Evolutionary conservation across 2,113 vertebrate species (phyloP).

Genomic region (Ictalurus punctatus): DNA sequence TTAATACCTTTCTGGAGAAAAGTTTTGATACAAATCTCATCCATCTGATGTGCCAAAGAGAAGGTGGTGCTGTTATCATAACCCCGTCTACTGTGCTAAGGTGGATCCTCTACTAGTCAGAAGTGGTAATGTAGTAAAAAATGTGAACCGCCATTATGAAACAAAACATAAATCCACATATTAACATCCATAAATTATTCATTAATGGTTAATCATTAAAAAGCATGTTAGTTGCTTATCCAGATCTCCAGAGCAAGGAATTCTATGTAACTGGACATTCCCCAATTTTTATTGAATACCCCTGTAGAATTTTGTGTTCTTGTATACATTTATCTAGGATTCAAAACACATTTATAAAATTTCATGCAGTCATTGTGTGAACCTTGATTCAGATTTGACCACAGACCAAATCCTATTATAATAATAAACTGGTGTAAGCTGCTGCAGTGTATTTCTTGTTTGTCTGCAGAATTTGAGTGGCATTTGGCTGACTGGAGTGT

Average conservation of each 20-base stretch:
- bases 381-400: background rate
- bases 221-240: background rate
- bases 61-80: background rate
- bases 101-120: background rate
- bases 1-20: background rate
- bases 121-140: too few relatives aligned
- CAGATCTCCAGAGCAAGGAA: background rate
- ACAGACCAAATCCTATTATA: background rate
- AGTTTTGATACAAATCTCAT: background rate
- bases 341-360: background rate
- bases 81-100: background rate
- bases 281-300: background rate
- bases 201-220: background rate
- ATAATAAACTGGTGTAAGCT: background rate
- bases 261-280: background rate
- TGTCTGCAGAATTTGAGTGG: constrained; percentile 76
- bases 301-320: background rate
- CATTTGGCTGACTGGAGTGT: constrained; percentile 75
- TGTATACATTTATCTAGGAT: background rate
- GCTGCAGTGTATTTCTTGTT: constrained; percentile 10
- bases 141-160: background rate
- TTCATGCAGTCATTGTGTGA: background rate
- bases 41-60: background rate
- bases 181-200: too few relatives aligned
- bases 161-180: background rate